phyloP scores from a whole-genome alignment of 2,888 invertebrate genomes.

The Athrips mouffetella region DNA sequence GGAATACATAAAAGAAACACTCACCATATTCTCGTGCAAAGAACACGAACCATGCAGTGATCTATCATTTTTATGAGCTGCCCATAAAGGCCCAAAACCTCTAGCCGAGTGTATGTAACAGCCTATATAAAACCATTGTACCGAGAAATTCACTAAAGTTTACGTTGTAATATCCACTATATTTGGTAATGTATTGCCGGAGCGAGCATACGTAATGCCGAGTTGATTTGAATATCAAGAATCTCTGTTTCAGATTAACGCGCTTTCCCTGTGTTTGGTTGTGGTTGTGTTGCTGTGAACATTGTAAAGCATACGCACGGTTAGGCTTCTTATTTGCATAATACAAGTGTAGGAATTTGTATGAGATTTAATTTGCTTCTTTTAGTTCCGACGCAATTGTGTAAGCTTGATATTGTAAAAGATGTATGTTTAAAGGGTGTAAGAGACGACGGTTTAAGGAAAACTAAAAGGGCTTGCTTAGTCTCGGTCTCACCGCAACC shows the following conservation, averaged over 20 bases:
- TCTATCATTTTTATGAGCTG: constrained; percentile 72
- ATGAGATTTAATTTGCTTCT: no score
- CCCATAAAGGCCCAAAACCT: constrained; percentile 64
- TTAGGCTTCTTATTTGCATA: background rate
- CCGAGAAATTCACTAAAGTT: constrained; percentile 59
- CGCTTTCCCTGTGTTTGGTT: constrained; percentile 6
- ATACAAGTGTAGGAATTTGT: background rate
- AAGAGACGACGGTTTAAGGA: no score
- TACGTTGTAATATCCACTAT: constrained; percentile 49
- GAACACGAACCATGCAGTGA: constrained; percentile 48
- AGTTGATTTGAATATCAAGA: constrained; percentile 14
- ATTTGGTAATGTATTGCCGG: constrained; percentile 38
- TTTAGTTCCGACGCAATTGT: no score
- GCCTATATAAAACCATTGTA: constrained; percentile 68
- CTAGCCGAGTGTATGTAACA: constrained; percentile 71
- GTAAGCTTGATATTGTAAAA: no score
- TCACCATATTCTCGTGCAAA: constrained; percentile 32
- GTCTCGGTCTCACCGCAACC: no score
- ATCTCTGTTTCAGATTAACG: background rate
- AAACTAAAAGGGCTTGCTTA: no score
- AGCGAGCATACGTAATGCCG: constrained; percentile 20
- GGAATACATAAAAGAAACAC: background rate
- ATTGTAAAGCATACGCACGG: background rate
- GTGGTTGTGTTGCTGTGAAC: background rate
- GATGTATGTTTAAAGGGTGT: no score